A percentile compares a stretch with the other conserved stretches of the same genome.
Conservation (phyloP, 2,797 vertebrate genomes). For the Kryptopterus vitreolus region DNA sequence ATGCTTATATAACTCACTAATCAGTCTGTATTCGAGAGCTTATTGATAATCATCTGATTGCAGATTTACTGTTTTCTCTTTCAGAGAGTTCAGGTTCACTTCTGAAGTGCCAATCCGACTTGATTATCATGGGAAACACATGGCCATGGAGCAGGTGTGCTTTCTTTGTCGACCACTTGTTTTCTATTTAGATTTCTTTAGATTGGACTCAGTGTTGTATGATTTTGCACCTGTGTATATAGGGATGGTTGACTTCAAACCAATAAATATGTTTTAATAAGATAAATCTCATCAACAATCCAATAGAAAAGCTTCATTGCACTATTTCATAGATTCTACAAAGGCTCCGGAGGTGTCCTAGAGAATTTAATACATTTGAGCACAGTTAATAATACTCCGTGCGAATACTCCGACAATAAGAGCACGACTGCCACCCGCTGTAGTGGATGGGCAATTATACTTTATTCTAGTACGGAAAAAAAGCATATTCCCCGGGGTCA, state of each 20-base stretch:
- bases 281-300: background rate
- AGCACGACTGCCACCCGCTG: too few relatives aligned
- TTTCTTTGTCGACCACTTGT: background rate
- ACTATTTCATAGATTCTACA: background rate
- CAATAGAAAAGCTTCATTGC: background rate
- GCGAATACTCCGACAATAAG: too few relatives aligned
- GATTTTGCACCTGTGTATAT: background rate
- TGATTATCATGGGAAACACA: constrained; percentile 97
- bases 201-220: background rate
- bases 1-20: background rate
- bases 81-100: constrained; percentile 96
- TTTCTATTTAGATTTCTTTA: background rate
- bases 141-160: constrained; percentile 94
- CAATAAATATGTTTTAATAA: background rate
- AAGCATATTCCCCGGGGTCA: too few relatives aligned
- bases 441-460: too few relatives aligned
- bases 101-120: constrained; percentile 96
- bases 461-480: too few relatives aligned
- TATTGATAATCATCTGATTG: background rate
- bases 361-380: background rate
- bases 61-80: constrained; percentile 36
- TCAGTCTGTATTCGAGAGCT: background rate
- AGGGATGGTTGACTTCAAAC: background rate
- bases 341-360: background rate
- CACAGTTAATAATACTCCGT: too few relatives aligned